phyloP scores from a whole-genome alignment of 1,140 invertebrate genomes.

The Platyscapa corneri region DNA sequence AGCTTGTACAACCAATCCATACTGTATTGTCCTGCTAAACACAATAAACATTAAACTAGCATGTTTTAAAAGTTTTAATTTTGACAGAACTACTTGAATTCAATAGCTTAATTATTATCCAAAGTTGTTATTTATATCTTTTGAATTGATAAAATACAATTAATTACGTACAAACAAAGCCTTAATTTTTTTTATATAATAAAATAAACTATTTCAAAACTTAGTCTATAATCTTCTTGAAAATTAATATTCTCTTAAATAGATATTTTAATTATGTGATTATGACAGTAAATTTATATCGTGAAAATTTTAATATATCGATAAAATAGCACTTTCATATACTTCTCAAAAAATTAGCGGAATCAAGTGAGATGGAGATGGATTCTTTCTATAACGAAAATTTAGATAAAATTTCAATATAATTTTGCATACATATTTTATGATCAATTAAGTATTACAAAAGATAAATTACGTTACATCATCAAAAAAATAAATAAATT shows the following conservation, averaged over 20 bases:
- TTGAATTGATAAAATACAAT: neutral
- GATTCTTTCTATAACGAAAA: constrained; percentile 26
- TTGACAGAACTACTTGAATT: neutral
- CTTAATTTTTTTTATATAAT: constrained; percentile 7
- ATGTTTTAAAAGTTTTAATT: neutral
- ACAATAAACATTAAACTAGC: neutral
- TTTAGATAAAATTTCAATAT: constrained; percentile 33
- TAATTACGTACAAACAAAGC: neutral
- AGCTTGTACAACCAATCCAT: neutral
- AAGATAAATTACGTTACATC: constrained; percentile 47
- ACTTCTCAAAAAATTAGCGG: neutral
- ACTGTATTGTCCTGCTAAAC: neutral
- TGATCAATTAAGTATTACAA: constrained; percentile 48
- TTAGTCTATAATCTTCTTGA: neutral
- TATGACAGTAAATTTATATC: neutral
- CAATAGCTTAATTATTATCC: neutral
- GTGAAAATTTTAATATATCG: constrained; percentile 24
- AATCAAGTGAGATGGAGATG: neutral
- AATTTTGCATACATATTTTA: constrained; percentile 42
- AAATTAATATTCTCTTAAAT: neutral
- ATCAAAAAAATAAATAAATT: constrained; percentile 51
- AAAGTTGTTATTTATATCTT: neutral
- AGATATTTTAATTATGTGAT: neutral
- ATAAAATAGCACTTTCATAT: constrained; percentile 31
- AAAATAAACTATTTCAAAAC: neutral